A percentile compares a stretch with the other conserved stretches of the same genome.
These are phyloP conservation scores for Endomychus coccineus DNA, from an alignment of 2,888 invertebrate genomes.

Conservation along the genomic window DNA sequence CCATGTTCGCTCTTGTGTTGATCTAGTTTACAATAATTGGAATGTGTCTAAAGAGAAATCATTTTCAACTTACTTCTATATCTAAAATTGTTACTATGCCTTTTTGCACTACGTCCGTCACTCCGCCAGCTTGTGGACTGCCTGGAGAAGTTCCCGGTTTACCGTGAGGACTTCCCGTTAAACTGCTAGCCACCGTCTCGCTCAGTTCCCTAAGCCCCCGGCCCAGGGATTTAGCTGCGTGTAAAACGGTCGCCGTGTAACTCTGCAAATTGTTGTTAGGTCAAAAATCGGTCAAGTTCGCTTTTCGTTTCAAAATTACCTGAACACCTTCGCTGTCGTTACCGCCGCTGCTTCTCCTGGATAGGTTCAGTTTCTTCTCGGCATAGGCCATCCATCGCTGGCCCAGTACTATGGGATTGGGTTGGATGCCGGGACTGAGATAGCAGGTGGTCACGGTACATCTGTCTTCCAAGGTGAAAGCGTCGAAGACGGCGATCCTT, in stretches of 20 bases:
- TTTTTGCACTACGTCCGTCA: constrained; percentile 61
- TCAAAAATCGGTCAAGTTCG: no score
- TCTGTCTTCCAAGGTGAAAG: constrained; percentile 77
- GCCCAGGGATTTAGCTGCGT: constrained; percentile 89
- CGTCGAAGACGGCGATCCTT: constrained; percentile 85
- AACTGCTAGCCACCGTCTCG: constrained; percentile 84
- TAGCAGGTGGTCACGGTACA: constrained; percentile 85
- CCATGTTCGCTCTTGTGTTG: no score
- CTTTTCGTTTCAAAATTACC: no score
- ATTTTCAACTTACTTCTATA: constrained; percentile 52
- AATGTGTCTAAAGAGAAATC: background rate
- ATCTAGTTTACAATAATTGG: background rate
- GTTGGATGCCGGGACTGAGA: constrained; percentile 71
- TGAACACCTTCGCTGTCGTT: constrained; percentile 58
- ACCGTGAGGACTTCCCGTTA: constrained; percentile 60
- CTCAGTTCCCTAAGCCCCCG: constrained; percentile 85
- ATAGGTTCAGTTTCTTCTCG: constrained; percentile 73
- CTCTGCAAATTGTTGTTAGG: no score
- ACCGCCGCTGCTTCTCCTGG: constrained; percentile 74
- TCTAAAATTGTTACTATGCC: constrained; percentile 87
- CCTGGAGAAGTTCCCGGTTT: constrained; percentile 37
- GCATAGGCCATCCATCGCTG: constrained; percentile 79
- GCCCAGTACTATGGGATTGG: constrained; percentile 82
- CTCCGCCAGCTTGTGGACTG: constrained; percentile 32
- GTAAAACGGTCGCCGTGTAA: constrained; percentile 87